Conservation (phyloP, 2,113 vertebrate species). For the Lagopus leucura region DNA sequence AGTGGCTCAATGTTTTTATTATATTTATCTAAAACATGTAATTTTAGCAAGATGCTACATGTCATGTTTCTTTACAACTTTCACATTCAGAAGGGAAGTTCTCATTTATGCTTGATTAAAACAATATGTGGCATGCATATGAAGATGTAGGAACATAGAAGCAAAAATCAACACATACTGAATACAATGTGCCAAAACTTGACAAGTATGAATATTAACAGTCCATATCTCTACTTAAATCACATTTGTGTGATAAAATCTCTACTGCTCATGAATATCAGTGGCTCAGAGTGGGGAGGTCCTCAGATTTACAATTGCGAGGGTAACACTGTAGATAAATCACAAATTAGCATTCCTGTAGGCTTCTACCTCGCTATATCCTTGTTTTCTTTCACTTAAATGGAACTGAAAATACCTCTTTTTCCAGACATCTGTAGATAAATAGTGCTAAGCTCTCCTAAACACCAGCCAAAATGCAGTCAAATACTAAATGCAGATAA, state of each 20-base stretch:
- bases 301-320: not conserved
- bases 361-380: not conserved
- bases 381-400: not conserved
- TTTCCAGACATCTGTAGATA: not conserved
- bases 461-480: not conserved
- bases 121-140: not conserved
- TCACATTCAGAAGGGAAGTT: not conserved
- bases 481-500: not conserved
- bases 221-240: not conserved
- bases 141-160: not conserved
- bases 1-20: not conserved
- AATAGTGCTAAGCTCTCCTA: not conserved
- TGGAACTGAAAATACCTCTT: not conserved
- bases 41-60: not conserved
- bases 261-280: not conserved
- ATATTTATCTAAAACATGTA: not conserved
- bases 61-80: conserved; percentile 9
- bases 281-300: not conserved
- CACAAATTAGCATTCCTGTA: not conserved
- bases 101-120: conserved; percentile 15
- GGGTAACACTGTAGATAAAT: not conserved
- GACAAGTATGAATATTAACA: not conserved
- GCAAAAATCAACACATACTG: not conserved
- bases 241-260: not conserved
- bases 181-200: not conserved